Evolutionary conservation across 2,113 vertebrate species (phyloP), one percentile per base, ranked within the genome.

Genomic region (Tonatia bakeri): DNA sequence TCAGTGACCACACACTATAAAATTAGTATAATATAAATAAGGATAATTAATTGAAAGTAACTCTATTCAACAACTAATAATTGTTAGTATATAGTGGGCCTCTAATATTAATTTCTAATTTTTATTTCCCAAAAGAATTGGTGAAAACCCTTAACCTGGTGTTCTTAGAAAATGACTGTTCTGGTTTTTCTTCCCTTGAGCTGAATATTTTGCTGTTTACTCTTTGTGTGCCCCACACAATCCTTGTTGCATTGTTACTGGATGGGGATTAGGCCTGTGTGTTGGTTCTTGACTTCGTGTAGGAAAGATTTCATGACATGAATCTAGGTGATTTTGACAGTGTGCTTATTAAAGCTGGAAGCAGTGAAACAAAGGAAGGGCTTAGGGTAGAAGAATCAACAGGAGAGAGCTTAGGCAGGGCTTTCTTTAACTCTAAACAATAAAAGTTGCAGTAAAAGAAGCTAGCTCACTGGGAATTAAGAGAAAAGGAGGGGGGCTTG

Each of bases 61-160:
- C 26, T 45, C 61, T n/a, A 36, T 84, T 90, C 38, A 75, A 83
- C 6, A 80, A 45, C 9, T n/a, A 67, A n/a, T 67, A 92, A 65
- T 73, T 67, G 59, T 73, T 67, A 87, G 5, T 59, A 31, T 56
- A 69, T 8, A 54, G 19, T 40, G 20, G 22, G 26, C 7, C 36
- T 90, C n/a, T 84, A 95, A 73, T 80, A 90, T 54, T 92, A 56
- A 87, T 90, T 87, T 95, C 28, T 59, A 83, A 95, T 73, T 94
- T 80, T 26, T 8, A 80, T 17, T 76, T 75, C 43, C 24, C 31
- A 47, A 90, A 94, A 92, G 11, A 91, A 93, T 45, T 56, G 4
- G 10, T 56, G 15, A 76, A 91, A 88, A 47, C 1, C 3, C 26
- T 83, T 79, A 76, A 69, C 19, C 7, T 1, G 0, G 11, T 50